Percentiles rank a stretch among this genome's conserved stretches.
phyloP scores from a whole-genome alignment of 2,888 invertebrate species.

The Neria commutata region DNA sequence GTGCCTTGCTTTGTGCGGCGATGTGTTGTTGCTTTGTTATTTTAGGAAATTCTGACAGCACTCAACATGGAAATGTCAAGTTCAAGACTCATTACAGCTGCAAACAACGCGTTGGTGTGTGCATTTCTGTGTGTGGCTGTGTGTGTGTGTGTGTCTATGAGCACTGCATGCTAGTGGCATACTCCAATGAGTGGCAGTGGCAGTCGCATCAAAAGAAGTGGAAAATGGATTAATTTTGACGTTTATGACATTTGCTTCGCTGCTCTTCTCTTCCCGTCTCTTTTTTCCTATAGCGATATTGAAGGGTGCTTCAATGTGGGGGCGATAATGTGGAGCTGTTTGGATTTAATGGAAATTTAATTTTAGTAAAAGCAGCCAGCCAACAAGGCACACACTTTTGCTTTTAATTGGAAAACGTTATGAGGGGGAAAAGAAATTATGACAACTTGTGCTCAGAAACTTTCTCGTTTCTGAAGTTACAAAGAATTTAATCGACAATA shows the following conservation, averaged over 20 bases:
- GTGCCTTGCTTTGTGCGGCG: too few relatives aligned
- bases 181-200: background rate
- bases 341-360: background rate
- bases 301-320: background rate
- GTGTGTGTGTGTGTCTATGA: background rate
- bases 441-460: background rate
- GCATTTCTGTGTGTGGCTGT: conserved; percentile 21
- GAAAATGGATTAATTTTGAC: conserved; percentile 50
- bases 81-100: conserved; percentile 52
- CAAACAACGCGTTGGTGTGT: conserved; percentile 27
- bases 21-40: conserved; percentile 38
- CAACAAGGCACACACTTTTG: background rate
- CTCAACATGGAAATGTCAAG: conserved; percentile 43
- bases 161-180: background rate
- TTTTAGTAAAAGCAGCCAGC: background rate
- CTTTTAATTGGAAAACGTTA: too few relatives aligned
- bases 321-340: background rate
- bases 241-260: conserved; percentile 43
- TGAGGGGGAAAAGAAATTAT: background rate
- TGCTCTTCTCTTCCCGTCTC: too few relatives aligned
- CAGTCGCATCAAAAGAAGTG: background rate
- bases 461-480: background rate
- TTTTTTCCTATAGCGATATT: background rate
- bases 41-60: conserved; percentile 47
- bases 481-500: background rate